These are phyloP conservation scores for Phataginus tetradactyla DNA, from an alignment of 2,797 vertebrate species.

Conservation along the genomic window DNA sequence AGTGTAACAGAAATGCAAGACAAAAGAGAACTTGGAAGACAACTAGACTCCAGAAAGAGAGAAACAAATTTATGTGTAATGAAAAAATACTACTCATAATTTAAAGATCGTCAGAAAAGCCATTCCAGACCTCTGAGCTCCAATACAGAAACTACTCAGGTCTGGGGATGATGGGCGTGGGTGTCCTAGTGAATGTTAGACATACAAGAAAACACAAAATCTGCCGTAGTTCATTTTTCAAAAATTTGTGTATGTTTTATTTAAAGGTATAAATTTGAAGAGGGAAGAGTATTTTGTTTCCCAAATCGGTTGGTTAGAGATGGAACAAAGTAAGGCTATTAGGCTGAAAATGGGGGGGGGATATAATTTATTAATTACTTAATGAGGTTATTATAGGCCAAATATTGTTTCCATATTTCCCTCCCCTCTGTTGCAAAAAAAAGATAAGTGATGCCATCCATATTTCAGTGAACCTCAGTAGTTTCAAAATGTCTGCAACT, in stretches of 20 bases:
- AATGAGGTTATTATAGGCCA: not conserved
- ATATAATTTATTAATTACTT: not conserved
- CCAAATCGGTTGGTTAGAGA: not conserved
- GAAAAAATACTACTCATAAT: not conserved
- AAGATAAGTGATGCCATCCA: not conserved
- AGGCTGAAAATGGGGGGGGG: not conserved
- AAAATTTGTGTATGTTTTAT: not conserved
- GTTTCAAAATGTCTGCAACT: not conserved
- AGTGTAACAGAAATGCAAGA: not conserved
- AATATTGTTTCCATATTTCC: not conserved
- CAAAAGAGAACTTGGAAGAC: not conserved
- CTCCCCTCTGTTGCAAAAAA: not conserved
- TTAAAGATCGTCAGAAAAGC: not conserved
- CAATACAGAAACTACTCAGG: not conserved
- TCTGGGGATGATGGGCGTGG: not conserved
- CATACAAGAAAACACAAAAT: not conserved
- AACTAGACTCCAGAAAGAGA: conserved; percentile 6
- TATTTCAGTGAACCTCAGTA: not conserved
- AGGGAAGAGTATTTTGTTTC: conserved; percentile 1
- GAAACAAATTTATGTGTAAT: not conserved
- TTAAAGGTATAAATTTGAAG: not conserved
- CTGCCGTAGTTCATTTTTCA: not conserved
- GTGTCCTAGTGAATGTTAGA: not conserved
- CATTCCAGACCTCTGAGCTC: not conserved
- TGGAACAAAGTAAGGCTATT: not conserved